phyloP scores from a whole-genome alignment of 2,113 vertebrate species.

The Meriones unguiculatus region DNA sequence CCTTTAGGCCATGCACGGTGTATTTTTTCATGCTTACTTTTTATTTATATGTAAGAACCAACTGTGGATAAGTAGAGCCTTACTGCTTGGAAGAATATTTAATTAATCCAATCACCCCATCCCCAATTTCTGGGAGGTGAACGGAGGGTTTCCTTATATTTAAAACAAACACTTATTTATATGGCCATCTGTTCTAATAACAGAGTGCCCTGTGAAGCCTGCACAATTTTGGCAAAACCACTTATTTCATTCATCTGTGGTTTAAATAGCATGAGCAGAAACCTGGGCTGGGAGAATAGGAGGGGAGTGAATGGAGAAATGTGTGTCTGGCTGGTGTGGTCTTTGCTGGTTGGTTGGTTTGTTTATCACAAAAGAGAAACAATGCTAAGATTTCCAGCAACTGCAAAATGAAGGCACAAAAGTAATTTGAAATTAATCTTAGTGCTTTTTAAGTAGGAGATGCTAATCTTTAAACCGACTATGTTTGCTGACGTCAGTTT shows the following conservation, averaged over 20 bases:
- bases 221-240: background rate
- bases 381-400: background rate
- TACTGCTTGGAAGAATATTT: conserved; percentile 20
- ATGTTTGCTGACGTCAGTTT: background rate
- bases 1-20: too few relatives aligned
- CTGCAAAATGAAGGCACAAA: background rate
- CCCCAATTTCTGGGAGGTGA: conserved; percentile 15
- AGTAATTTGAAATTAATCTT: background rate
- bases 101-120: conserved; percentile 24
- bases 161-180: conserved; percentile 24
- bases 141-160: background rate
- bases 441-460: background rate
- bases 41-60: background rate
- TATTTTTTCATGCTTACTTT: background rate
- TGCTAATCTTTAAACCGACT: background rate
- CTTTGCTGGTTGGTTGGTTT: background rate
- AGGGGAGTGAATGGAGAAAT: background rate
- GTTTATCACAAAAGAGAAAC: background rate
- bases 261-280: background rate
- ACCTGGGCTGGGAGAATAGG: background rate
- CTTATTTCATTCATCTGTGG: background rate
- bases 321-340: background rate
- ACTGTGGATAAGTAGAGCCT: background rate
- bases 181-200: background rate
- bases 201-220: background rate